phyloP scores from a whole-genome alignment of 2,113 vertebrate species.

The Chascanopsetta lugubris region DNA sequence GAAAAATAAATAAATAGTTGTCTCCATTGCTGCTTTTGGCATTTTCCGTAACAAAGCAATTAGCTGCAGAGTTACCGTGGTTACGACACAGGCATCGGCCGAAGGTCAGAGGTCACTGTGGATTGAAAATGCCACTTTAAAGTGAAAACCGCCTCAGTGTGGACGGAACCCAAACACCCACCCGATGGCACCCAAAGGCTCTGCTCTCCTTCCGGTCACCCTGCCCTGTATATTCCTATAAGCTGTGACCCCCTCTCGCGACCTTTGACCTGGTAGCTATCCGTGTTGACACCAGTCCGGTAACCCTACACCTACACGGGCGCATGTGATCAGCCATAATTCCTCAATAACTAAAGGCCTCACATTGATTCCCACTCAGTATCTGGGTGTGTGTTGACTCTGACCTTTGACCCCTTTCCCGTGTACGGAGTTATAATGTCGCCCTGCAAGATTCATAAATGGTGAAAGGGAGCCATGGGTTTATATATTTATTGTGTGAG shows the following conservation, averaged over 20 bases:
- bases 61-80: too few relatives aligned
- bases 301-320: neutral
- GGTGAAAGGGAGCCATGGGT: conserved; percentile 12
- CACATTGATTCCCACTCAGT: conserved; percentile 33
- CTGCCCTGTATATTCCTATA: conserved; percentile 10
- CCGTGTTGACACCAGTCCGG: conserved; percentile 23
- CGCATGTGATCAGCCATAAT: conserved; percentile 25
- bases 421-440: neutral
- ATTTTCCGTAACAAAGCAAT: too few relatives aligned
- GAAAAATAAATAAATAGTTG: too few relatives aligned
- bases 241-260: conserved; percentile 15
- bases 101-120: too few relatives aligned
- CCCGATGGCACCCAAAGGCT: neutral
- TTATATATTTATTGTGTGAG: conserved; percentile 37
- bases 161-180: neutral
- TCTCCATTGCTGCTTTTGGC: too few relatives aligned
- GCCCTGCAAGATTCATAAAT: conserved; percentile 15
- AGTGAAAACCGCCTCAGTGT: neutral
- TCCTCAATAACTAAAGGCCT: conserved; percentile 14
- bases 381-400: conserved; percentile 24
- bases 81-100: too few relatives aligned
- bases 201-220: neutral
- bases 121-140: neutral
- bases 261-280: conserved; percentile 13
- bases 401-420: conserved; percentile 9